These are phyloP conservation scores for Leptobrachium ailaonicum DNA, from an alignment of 2,113 vertebrate genomes.

Conservation along the genomic window DNA sequence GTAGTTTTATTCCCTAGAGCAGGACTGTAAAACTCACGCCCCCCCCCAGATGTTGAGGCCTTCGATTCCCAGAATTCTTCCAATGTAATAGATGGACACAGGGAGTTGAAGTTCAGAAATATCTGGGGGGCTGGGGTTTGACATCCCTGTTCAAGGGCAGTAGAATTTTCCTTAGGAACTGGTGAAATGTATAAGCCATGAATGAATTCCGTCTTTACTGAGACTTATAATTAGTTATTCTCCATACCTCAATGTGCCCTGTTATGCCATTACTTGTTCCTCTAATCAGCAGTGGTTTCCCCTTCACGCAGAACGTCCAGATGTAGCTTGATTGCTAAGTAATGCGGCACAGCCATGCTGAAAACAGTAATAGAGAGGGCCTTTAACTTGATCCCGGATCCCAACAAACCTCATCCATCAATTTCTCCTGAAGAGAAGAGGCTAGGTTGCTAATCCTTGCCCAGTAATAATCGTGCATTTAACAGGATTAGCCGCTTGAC, in stretches of 20 bases:
- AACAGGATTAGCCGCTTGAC: slow-evolving; percentile 25
- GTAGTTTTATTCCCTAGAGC: no score
- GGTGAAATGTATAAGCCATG: neutral
- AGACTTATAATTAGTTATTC: neutral
- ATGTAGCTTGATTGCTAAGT: neutral
- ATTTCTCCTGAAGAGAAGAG: neutral
- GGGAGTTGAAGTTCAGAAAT: no score
- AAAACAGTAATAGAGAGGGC: neutral
- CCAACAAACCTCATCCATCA: slow-evolving; percentile 15
- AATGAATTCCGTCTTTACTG: neutral
- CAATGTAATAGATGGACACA: no score
- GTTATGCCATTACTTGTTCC: neutral
- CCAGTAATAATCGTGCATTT: slow-evolving; percentile 10
- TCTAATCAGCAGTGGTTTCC: slow-evolving; percentile 9
- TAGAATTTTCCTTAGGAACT: neutral
- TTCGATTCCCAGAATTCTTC: no score
- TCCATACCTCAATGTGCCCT: neutral
- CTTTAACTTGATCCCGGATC: slow-evolving; percentile 11
- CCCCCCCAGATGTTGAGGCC: no score
- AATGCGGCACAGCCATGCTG: neutral
- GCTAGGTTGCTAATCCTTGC: neutral
- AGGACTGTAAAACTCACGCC: no score
- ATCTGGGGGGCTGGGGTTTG: no score
- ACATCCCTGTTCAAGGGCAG: no score
- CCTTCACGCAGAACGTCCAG: neutral